Conservation (phyloP, 2,797 vertebrate species). For the Onychomys torridus region DNA sequence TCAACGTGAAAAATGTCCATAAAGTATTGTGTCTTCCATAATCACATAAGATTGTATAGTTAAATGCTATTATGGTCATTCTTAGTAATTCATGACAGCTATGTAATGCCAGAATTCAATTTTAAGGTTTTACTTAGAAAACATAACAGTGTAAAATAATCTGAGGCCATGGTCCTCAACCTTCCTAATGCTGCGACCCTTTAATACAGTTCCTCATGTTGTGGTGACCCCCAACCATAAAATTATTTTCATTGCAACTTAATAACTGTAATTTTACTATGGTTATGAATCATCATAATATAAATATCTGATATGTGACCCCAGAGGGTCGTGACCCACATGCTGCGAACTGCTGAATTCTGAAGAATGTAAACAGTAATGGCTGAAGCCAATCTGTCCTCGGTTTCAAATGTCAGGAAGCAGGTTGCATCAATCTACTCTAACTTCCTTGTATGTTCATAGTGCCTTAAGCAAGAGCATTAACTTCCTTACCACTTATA, state of each 20-base stretch:
- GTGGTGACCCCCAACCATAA: neutral
- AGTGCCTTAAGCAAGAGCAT: neutral
- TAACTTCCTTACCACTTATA: neutral
- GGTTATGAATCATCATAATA: neutral
- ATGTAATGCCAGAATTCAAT: slow-evolving; percentile 11
- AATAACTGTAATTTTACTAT: neutral
- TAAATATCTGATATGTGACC: neutral
- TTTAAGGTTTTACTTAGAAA: slow-evolving; percentile 40
- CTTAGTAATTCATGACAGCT: slow-evolving; percentile 31
- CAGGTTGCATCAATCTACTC: neutral
- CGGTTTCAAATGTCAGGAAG: neutral
- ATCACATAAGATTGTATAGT: neutral
- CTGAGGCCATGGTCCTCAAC: neutral
- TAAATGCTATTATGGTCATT: neutral
- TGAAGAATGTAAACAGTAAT: neutral
- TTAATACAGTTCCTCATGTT: neutral
- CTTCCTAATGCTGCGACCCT: neutral
- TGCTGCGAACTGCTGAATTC: neutral
- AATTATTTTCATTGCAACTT: neutral
- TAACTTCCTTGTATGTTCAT: neutral
- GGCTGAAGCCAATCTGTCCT: neutral
- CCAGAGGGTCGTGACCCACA: no score
- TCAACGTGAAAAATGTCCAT: neutral
- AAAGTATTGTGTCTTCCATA: slow-evolving; percentile 22
- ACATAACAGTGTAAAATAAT: slow-evolving; percentile 30